These are phyloP conservation scores for Caiman crocodilus DNA, from an alignment of 2,797 vertebrate species.

Conservation along the genomic window DNA sequence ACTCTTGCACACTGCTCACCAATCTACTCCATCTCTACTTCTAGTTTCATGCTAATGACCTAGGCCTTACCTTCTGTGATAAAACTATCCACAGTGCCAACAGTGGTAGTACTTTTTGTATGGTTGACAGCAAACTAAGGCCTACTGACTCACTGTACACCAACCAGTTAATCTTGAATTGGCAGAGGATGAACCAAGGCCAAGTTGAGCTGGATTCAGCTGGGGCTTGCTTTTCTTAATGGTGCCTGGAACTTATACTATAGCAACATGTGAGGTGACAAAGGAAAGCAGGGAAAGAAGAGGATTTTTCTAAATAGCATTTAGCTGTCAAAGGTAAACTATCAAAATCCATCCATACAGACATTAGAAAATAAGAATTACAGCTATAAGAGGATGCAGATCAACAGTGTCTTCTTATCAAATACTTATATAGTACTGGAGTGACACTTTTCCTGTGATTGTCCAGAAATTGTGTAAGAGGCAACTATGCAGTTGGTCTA, in stretches of 20 bases:
- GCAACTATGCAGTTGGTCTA: too few relatives aligned
- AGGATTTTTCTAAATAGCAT: neutral
- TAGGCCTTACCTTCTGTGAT: neutral
- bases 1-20: neutral
- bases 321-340: neutral
- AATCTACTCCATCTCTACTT: neutral
- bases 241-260: neutral
- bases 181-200: neutral
- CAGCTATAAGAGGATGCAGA: neutral
- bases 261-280: neutral
- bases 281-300: neutral
- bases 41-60: neutral
- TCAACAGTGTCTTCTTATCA: neutral
- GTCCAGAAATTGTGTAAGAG: too few relatives aligned
- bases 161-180: neutral
- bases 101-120: neutral
- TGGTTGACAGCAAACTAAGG: neutral
- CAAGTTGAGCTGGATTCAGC: neutral
- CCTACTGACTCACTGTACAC: neutral
- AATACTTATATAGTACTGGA: too few relatives aligned
- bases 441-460: too few relatives aligned
- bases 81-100: rapidly evolving
- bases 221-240: neutral
- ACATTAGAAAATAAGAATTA: neutral
- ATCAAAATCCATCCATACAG: neutral